These are phyloP conservation scores for Sialis lutaria DNA, from an alignment of 2,888 invertebrate species.

Conservation along the genomic window DNA sequence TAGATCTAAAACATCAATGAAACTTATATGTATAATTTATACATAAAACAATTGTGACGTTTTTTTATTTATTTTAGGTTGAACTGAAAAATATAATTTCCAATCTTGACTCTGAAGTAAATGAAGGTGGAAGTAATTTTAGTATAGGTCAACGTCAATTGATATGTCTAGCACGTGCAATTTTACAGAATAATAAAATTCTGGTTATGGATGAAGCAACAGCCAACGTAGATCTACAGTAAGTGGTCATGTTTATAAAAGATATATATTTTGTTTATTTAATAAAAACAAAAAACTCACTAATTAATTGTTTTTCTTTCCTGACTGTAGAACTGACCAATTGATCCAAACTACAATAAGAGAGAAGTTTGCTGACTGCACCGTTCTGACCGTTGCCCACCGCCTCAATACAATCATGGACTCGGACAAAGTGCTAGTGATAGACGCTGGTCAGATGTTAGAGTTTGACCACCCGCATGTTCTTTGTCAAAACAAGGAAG, in stretches of 20 bases:
- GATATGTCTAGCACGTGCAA: slow-evolving; percentile 72
- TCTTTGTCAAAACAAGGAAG: slow-evolving; percentile 18
- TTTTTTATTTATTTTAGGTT: slow-evolving; percentile 17
- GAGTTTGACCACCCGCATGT: slow-evolving; percentile 34
- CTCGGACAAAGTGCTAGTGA: slow-evolving; percentile 50
- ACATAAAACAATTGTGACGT: too few relatives aligned
- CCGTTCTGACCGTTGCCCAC: slow-evolving; percentile 70
- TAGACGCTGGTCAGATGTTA: slow-evolving; percentile 32
- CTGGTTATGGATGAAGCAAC: slow-evolving; percentile 83
- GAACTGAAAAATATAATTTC: slow-evolving; percentile 52
- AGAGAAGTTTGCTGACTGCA: slow-evolving; percentile 53
- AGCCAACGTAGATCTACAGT: slow-evolving; percentile 78
- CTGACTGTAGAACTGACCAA: slow-evolving; percentile 44
- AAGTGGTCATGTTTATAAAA: slow-evolving; percentile 21
- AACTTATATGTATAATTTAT: too few relatives aligned
- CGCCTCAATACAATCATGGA: slow-evolving; percentile 74
- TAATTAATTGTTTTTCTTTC: slow-evolving; percentile 1
- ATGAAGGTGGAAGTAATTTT: slow-evolving; percentile 65
- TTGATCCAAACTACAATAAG: slow-evolving; percentile 64
- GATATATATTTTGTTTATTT: too few relatives aligned
- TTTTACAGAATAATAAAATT: slow-evolving; percentile 61
- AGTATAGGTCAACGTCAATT: slow-evolving; percentile 81
- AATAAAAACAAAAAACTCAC: too few relatives aligned
- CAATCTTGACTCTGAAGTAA: slow-evolving; percentile 44
- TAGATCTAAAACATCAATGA: too few relatives aligned